Evolutionary conservation across 2,113 vertebrate species (phyloP).

Genomic region (Psittacus erithacus): DNA sequence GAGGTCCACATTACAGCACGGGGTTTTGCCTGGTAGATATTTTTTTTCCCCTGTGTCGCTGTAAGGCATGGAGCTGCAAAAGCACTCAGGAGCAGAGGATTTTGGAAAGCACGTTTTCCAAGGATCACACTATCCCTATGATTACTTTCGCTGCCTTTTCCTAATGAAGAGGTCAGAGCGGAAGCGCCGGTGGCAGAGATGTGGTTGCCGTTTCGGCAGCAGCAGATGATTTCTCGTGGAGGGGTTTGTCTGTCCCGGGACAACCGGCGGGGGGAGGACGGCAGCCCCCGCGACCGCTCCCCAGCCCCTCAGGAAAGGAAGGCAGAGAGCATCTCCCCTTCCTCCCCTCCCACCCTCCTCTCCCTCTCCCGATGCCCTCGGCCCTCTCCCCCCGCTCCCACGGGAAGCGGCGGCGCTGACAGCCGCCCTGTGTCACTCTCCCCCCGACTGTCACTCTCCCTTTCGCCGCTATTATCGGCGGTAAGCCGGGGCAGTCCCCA

Average conservation of each 20-base stretch:
- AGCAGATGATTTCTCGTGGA: background rate
- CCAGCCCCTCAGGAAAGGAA: background rate
- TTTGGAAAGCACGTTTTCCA: background rate
- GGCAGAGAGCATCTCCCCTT: background rate
- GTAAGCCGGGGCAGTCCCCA: conserved; percentile 70
- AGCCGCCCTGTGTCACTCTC: conserved; percentile 75
- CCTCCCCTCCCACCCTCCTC: conserved; percentile 1
- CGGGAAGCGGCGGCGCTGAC: conserved; percentile 77
- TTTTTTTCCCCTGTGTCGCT: accelerated
- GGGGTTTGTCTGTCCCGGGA: conserved; percentile 29
- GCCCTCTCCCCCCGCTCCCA: conserved; percentile 65
- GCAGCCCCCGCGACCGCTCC: conserved; percentile 22
- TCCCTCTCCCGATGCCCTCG: conserved; percentile 14
- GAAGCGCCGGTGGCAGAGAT: background rate
- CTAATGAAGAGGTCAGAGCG: background rate
- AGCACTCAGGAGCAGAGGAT: background rate
- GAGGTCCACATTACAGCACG: background rate
- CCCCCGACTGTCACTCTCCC: conserved; percentile 81
- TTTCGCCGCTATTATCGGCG: conserved; percentile 76
- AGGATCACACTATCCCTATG: background rate
- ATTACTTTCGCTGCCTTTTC: background rate
- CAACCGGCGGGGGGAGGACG: conserved; percentile 31
- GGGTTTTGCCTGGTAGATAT: accelerated
- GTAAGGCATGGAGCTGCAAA: background rate
- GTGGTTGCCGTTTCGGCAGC: background rate